Evolutionary conservation across 2,797 vertebrate genomes (phyloP).

Genomic region (Macroramphosus scolopax): DNA sequence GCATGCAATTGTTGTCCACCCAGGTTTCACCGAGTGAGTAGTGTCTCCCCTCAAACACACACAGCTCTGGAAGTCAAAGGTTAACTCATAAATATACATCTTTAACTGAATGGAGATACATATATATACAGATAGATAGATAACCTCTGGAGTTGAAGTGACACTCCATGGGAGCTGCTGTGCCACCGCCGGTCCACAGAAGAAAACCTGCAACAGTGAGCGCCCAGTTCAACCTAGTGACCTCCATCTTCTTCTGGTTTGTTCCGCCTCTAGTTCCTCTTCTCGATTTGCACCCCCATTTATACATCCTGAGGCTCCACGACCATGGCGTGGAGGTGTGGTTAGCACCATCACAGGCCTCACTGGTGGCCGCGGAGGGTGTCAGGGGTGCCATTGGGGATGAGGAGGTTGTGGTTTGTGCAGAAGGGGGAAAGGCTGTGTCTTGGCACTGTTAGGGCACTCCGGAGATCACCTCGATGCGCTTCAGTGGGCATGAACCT

Average conservation of each 20-base stretch:
- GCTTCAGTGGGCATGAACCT: conserved; percentile 88
- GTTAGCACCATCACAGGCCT: conserved; percentile 60
- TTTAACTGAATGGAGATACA: accelerated
- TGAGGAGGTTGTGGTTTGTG: conserved; percentile 38
- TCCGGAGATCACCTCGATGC: conserved; percentile 85
- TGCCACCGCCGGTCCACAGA: conserved; percentile 61
- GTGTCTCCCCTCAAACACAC: conserved; percentile 80
- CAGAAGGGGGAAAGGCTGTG: conserved; percentile 46
- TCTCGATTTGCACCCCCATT: conserved; percentile 61
- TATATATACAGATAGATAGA: conserved; percentile 3
- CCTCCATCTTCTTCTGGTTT: conserved; percentile 62
- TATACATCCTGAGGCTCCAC: conserved; percentile 74
- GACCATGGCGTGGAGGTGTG: conserved; percentile 67
- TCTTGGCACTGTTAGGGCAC: conserved; percentile 82
- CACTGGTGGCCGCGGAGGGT: conserved; percentile 39
- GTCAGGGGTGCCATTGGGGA: conserved; percentile 64
- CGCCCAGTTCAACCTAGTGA: conserved; percentile 45
- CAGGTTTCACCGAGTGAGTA: conserved; percentile 88
- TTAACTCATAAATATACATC: not conserved
- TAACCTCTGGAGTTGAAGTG: conserved; percentile 80
- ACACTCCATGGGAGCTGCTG: conserved; percentile 73
- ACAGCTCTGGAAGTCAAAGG: conserved; percentile 76
- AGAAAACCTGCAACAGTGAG: conserved; percentile 55
- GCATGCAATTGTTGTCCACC: conserved; percentile 88
- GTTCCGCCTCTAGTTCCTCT: conserved; percentile 32